These are phyloP conservation scores for Misgurnus anguillicaudatus DNA, from an alignment of 2,113 vertebrate species.

Conservation along the genomic window DNA sequence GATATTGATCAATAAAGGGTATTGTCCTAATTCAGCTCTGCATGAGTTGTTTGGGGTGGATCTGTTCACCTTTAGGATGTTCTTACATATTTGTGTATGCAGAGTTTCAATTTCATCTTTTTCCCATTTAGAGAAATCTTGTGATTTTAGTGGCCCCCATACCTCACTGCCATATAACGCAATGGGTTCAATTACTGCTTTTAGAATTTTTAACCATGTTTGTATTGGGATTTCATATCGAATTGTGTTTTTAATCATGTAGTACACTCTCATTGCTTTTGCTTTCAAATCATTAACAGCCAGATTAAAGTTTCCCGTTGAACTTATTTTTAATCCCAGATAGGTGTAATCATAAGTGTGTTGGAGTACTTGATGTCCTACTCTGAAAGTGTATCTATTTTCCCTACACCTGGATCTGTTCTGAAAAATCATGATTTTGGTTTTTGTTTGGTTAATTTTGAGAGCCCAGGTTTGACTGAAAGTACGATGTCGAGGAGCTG, in stretches of 20 bases:
- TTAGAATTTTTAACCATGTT: not conserved
- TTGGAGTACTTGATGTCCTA: not conserved
- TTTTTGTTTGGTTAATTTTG: not conserved
- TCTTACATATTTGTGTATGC: too few relatives aligned
- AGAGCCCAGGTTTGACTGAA: conserved; percentile 1
- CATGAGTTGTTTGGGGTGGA: too few relatives aligned
- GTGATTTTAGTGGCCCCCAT: not conserved
- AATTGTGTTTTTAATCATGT: not conserved
- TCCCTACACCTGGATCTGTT: not conserved
- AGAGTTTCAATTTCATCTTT: not conserved
- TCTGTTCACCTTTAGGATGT: too few relatives aligned
- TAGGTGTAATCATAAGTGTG: not conserved
- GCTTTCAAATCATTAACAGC: not conserved
- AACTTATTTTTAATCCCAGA: not conserved
- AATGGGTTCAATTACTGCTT: not conserved
- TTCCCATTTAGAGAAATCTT: not conserved
- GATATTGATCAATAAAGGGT: too few relatives aligned
- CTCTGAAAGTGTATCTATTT: not conserved
- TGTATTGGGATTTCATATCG: not conserved
- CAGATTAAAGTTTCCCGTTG: not conserved
- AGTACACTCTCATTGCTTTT: not conserved
- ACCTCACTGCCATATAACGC: not conserved
- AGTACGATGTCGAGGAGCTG: not conserved
- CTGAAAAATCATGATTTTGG: not conserved
- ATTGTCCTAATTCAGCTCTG: too few relatives aligned